Percentiles rank a stretch among this genome's conserved stretches.
Conservation (phyloP, 2,797 vertebrate species). For the Pogoniulus pusillus region DNA sequence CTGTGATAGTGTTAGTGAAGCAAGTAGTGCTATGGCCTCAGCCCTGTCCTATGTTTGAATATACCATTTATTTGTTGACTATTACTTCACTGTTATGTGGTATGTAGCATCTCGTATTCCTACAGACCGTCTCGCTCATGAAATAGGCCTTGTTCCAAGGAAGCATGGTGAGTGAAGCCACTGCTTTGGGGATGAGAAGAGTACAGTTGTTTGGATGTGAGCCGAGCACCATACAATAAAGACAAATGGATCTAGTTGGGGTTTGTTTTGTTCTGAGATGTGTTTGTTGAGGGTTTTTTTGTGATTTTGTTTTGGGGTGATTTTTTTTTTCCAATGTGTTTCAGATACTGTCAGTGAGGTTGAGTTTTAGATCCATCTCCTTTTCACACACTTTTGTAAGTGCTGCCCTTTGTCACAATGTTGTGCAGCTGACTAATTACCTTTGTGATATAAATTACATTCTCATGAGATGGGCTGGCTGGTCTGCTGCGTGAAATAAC, state of each 20-base stretch:
- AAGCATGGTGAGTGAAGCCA: not conserved
- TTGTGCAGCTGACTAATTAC: not conserved
- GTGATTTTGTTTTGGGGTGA: not conserved
- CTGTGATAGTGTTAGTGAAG: not conserved
- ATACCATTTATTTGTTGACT: not conserved
- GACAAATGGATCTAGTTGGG: fast-evolving
- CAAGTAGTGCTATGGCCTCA: not conserved
- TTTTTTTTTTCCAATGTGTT: not conserved
- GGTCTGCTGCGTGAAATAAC: not conserved
- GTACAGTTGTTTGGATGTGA: not conserved
- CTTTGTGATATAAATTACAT: not conserved
- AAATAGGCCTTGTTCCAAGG: not conserved
- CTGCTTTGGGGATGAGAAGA: not conserved
- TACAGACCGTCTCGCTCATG: fast-evolving
- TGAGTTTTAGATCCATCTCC: not conserved
- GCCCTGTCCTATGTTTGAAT: not conserved
- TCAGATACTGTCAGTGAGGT: not conserved
- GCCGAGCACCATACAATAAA: not conserved
- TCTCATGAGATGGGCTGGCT: not conserved
- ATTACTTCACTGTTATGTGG: not conserved
- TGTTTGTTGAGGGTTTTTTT: not conserved
- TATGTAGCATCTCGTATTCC: not conserved
- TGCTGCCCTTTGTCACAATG: not conserved
- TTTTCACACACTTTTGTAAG: not conserved
- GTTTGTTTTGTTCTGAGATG: not conserved